These are phyloP conservation scores for Caenorhabditis virilis DNA, from an alignment of 2,888 invertebrate genomes.

Conservation along the genomic window DNA sequence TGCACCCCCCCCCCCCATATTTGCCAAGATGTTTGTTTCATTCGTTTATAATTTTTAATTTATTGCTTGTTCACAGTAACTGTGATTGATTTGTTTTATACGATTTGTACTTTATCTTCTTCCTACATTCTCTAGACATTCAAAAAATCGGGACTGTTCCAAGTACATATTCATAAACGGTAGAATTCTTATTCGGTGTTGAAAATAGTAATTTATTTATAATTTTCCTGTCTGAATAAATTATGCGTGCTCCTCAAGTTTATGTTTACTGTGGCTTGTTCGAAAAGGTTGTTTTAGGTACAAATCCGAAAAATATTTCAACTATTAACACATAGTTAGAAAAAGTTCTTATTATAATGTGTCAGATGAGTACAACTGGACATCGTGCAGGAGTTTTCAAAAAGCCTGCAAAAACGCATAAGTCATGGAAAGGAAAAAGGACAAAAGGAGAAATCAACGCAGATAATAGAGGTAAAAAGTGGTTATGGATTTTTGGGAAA, in stretches of 20 bases:
- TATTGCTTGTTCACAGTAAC: constrained; percentile 5
- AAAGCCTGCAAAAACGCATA: constrained; percentile 90
- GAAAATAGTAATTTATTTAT: constrained; percentile 1
- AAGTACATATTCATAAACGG: constrained; percentile 26
- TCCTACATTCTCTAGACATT: too few species aligned
- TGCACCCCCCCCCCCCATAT: too few species aligned
- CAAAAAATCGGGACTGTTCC: too few species aligned
- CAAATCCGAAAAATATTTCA: background rate
- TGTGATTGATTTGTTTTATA: constrained; percentile 1
- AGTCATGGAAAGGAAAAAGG: constrained; percentile 83
- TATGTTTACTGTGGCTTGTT: too few species aligned
- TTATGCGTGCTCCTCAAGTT: too few species aligned
- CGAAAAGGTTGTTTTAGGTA: background rate
- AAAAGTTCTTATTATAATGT: background rate
- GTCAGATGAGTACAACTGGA: constrained; percentile 39
- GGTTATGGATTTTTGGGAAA: too few species aligned
- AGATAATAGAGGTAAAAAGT: constrained; percentile 42
- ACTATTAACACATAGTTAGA: background rate
- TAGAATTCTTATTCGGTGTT: background rate
- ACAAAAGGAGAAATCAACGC: constrained; percentile 80
- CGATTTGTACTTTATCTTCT: constrained; percentile 14
- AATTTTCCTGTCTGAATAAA: too few species aligned
- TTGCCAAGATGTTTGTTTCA: constrained; percentile 4
- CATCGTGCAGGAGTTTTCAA: constrained; percentile 88
- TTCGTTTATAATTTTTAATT: constrained; percentile 25